Evolutionary conservation across 2,888 invertebrate species (phyloP).

Genomic region (Steinernema scapterisci): DNA sequence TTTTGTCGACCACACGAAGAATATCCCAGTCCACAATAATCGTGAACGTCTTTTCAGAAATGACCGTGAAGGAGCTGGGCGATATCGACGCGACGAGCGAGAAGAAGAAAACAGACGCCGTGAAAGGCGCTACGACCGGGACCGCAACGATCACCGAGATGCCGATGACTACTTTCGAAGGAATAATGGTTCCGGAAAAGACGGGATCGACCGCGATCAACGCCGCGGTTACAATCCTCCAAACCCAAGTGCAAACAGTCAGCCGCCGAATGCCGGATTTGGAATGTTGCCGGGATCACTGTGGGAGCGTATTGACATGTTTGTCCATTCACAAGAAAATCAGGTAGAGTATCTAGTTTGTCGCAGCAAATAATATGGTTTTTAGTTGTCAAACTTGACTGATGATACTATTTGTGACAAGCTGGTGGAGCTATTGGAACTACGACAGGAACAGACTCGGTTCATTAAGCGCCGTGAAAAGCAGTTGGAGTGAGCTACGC

Average conservation of each 20-base stretch:
- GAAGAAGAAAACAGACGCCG: not conserved
- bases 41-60: not conserved
- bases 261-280: not conserved
- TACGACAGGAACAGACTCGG: not conserved
- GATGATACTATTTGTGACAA: constrained; percentile 12
- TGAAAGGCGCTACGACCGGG: not conserved
- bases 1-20: too few relatives aligned
- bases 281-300: not conserved
- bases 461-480: constrained; percentile 12
- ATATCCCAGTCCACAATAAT: too few relatives aligned
- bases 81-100: constrained; percentile 5
- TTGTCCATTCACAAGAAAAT: constrained; percentile 5
- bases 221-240: constrained; percentile 12
- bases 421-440: not conserved
- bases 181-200: not conserved
- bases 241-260: not conserved
- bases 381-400: constrained; percentile 2
- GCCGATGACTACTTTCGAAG: not conserved
- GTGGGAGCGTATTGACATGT: constrained; percentile 7
- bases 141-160: constrained; percentile 1
- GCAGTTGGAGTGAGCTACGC: not conserved
- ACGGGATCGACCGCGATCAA: not conserved
- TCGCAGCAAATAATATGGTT: not conserved
- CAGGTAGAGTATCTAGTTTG: not conserved
- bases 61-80: not conserved